These are phyloP conservation scores for Drosophila murphyi DNA, from an alignment of 1,140 invertebrate species.

Conservation along the genomic window DNA sequence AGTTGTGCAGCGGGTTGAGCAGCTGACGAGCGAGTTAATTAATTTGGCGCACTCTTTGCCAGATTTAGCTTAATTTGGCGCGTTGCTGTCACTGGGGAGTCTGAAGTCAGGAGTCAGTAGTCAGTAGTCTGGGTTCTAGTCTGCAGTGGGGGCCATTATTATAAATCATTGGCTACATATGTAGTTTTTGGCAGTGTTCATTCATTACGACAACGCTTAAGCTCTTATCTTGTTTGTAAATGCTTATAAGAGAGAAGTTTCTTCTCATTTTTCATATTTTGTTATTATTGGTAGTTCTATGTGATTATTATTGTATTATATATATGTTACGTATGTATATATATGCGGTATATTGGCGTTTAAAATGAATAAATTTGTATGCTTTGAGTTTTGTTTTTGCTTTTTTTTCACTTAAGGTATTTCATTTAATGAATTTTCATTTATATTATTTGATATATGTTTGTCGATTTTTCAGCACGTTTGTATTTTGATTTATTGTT, in stretches of 20 bases:
- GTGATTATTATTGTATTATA: background rate
- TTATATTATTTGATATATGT: constrained; percentile 16
- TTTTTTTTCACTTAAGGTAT: background rate
- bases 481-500: constrained; percentile 13
- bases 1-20: constrained; percentile 9
- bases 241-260: background rate
- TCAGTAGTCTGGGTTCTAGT: background rate
- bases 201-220: background rate
- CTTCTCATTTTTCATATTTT: background rate
- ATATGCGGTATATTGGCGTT: background rate
- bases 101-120: no score
- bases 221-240: background rate
- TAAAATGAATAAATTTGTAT: no score
- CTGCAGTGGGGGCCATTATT: constrained; percentile 1
- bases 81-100: background rate
- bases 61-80: constrained; percentile 40
- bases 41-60: constrained; percentile 39
- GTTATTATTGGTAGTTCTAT: background rate
- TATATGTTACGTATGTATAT: background rate
- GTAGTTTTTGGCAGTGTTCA: background rate
- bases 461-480: constrained; percentile 7
- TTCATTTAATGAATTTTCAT: constrained; percentile 2
- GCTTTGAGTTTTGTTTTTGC: background rate
- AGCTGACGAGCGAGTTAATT: constrained; percentile 34
- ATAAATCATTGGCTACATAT: constrained; percentile 25